Percentiles rank a stretch among this genome's conserved stretches.
These are phyloP conservation scores for Cercopithecus mona DNA, from an alignment of 2,113 vertebrate genomes.

Conservation along the genomic window DNA sequence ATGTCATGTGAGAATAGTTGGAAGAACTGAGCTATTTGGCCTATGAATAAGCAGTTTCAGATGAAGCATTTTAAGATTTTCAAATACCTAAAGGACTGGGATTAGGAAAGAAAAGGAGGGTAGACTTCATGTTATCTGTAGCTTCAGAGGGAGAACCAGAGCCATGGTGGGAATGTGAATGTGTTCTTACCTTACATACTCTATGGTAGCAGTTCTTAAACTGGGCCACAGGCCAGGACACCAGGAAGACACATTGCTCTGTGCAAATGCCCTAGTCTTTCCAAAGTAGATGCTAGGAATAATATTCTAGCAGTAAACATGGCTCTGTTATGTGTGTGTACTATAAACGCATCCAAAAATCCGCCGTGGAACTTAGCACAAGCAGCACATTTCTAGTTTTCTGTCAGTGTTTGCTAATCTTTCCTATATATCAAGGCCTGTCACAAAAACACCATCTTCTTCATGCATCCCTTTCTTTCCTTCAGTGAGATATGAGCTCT, in stretches of 20 bases:
- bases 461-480: not conserved
- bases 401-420: not conserved
- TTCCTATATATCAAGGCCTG: not conserved
- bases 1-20: not conserved
- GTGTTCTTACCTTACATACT: not conserved
- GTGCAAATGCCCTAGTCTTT: constrained; percentile 26
- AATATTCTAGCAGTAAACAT: not conserved
- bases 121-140: not conserved
- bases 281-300: not conserved
- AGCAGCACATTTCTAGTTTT: not conserved
- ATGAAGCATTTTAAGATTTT: constrained; percentile 13
- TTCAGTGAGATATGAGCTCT: not conserved
- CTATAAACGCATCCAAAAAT: not conserved
- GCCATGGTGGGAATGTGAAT: not conserved
- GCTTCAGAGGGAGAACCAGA: not conserved
- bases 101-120: not conserved
- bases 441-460: constrained; percentile 25
- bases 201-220: not conserved
- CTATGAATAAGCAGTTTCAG: no score
- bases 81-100: not conserved
- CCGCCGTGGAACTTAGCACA: not conserved
- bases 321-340: not conserved
- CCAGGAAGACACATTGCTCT: constrained; percentile 15
- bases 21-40: not conserved
- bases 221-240: not conserved